Evolutionary conservation across 92 coral and sea anemone species (phyloP).

Genomic region (Actinernus sp.): DNA sequence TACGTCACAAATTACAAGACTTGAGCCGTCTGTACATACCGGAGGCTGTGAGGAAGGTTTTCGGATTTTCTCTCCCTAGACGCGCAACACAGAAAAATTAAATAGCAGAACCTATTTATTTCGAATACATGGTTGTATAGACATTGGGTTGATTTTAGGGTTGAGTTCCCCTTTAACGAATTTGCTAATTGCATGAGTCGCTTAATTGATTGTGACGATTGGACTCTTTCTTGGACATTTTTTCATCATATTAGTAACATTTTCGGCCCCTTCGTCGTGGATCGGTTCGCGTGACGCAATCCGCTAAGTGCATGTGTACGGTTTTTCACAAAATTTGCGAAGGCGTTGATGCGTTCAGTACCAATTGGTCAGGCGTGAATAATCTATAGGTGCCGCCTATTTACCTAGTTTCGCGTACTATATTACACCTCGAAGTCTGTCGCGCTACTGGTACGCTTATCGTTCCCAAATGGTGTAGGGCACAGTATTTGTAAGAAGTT

Average conservation of each 20-base stretch:
- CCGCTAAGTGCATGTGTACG: slow-evolving; percentile 18
- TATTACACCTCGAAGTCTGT: slow-evolving; percentile 26
- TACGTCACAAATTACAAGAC: too few species aligned
- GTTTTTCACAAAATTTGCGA: slow-evolving; percentile 51
- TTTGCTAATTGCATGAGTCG: slow-evolving; percentile 1
- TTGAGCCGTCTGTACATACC: too few species aligned
- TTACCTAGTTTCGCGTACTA: slow-evolving; percentile 29
- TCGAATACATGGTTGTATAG: too few species aligned
- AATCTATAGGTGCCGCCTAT: slow-evolving; percentile 68
- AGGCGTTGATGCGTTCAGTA: slow-evolving; percentile 65
- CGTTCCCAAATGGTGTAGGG: slow-evolving; percentile 38
- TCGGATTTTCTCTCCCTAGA: too few species aligned
- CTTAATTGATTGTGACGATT: slow-evolving; percentile 11
- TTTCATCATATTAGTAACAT: background rate
- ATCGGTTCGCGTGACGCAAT: slow-evolving; percentile 1
- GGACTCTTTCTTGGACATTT: background rate
- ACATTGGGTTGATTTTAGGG: too few species aligned
- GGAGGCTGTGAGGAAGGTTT: too few species aligned
- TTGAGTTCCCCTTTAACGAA: too few species aligned
- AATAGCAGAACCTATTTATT: too few species aligned
- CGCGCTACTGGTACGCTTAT: slow-evolving; percentile 13
- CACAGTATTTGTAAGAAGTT: too few species aligned
- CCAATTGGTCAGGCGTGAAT: slow-evolving; percentile 57
- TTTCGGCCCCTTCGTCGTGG: background rate
- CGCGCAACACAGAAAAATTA: too few species aligned